These are phyloP conservation scores for Haemorhous mexicanus DNA, from an alignment of 2,113 vertebrate species.

Conservation along the genomic window DNA sequence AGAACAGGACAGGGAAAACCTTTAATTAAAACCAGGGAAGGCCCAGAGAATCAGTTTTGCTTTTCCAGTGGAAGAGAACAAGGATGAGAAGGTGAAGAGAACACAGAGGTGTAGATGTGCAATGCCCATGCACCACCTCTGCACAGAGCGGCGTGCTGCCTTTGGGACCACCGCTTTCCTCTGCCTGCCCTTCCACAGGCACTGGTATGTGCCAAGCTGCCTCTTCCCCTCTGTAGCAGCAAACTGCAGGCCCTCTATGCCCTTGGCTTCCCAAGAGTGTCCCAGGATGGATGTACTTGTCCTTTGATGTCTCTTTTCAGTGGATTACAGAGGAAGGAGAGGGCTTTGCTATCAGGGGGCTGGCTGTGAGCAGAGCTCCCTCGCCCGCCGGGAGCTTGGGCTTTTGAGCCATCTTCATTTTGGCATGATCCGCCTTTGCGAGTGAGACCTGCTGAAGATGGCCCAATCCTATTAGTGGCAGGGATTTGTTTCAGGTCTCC, in stretches of 20 bases:
- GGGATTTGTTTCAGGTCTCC: constrained; percentile 30
- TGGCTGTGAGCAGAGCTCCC: not conserved
- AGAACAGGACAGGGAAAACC: not conserved
- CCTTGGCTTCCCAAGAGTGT: not conserved
- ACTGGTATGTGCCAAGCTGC: not conserved
- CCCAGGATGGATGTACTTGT: not conserved
- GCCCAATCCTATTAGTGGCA: constrained; percentile 40
- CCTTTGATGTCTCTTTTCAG: constrained; percentile 5
- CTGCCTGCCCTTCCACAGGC: accelerated
- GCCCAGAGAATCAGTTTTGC: not conserved
- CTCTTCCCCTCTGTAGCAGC: not conserved
- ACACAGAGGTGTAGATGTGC: accelerated
- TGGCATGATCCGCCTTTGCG: not conserved
- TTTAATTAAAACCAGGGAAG: not conserved
- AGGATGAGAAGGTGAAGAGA: not conserved
- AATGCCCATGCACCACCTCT: accelerated
- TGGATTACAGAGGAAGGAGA: not conserved
- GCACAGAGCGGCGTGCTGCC: accelerated
- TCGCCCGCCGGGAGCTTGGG: not conserved
- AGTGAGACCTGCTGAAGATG: not conserved
- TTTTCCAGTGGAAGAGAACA: not conserved
- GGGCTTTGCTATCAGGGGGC: not conserved
- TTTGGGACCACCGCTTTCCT: not conserved
- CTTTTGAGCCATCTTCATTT: not conserved
- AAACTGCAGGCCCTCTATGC: not conserved